Evolutionary conservation across 2,797 vertebrate genomes (phyloP).

Genomic region (Capromys pilorides): DNA sequence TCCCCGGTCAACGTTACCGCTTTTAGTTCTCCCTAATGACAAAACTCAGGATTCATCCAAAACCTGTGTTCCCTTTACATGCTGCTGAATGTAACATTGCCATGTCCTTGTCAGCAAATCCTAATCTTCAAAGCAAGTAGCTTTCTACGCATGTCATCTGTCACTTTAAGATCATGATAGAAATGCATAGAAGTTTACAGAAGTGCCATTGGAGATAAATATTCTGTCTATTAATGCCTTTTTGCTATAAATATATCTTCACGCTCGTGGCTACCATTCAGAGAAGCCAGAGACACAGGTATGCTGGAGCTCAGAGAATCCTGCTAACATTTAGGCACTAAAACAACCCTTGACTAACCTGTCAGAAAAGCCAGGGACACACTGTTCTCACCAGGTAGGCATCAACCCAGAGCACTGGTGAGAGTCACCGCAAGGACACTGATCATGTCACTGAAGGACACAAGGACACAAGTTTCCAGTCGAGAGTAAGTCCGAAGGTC

Average conservation of each 20-base stretch:
- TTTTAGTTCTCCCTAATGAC: conserved; percentile 54
- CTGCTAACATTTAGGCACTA: conserved; percentile 32
- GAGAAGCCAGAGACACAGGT: conserved; percentile 44
- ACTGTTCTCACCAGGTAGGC: neutral
- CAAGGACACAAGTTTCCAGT: conserved; percentile 83
- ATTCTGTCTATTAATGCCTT: neutral
- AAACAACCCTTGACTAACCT: neutral
- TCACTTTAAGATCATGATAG: conserved; percentile 65
- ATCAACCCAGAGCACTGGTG: conserved; percentile 31
- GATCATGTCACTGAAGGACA: neutral
- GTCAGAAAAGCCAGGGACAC: neutral
- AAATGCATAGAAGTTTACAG: conserved; percentile 78
- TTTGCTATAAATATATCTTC: conserved; percentile 36
- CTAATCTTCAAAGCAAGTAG: conserved; percentile 43
- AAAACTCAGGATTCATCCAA: conserved; percentile 41
- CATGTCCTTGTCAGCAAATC: neutral
- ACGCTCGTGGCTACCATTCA: neutral
- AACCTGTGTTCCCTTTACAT: neutral
- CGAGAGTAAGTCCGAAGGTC: conserved; percentile 40
- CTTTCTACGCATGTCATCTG: conserved; percentile 45
- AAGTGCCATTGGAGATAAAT: conserved; percentile 59
- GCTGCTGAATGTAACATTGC: conserved; percentile 15
- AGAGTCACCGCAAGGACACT: conserved; percentile 53
- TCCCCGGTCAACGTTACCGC: neutral
- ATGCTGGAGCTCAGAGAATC: conserved; percentile 39